These are phyloP conservation scores for Eurois occulta DNA, from an alignment of 2,888 invertebrate species.

Conservation along the genomic window DNA sequence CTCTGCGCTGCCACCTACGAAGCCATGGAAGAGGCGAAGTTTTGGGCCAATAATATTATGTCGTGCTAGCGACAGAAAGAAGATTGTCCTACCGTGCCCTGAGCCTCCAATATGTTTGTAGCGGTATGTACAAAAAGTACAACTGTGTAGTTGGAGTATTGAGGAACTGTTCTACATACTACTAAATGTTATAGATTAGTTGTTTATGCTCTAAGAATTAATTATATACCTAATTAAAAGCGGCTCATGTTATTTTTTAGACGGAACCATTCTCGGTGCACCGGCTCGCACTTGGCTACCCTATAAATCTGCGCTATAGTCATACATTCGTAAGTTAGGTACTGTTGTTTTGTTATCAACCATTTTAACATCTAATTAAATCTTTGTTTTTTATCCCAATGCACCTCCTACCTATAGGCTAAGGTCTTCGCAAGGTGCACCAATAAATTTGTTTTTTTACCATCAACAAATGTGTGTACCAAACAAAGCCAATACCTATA, in stretches of 20 bases:
- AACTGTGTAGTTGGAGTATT: too few species aligned
- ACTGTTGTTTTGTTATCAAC: neutral
- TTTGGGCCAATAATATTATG: neutral
- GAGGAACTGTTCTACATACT: neutral
- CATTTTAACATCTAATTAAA: neutral
- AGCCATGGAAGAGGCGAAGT: neutral
- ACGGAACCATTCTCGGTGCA: neutral
- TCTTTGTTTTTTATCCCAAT: neutral
- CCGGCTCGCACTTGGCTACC: neutral
- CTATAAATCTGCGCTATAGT: neutral
- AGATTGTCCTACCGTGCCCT: neutral
- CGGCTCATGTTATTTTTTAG: neutral
- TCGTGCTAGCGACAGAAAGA: neutral
- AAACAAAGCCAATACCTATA: constrained; percentile 30
- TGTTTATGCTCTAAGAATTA: neutral
- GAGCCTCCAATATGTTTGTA: neutral
- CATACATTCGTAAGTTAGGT: neutral
- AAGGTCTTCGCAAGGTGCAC: neutral
- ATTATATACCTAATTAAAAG: neutral
- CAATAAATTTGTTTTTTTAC: constrained; percentile 1
- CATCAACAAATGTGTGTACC: neutral
- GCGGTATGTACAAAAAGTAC: neutral
- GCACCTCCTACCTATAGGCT: neutral
- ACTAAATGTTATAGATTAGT: neutral
- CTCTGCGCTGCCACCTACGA: neutral